A percentile compares a stretch with the other conserved stretches of the same genome.
These are phyloP conservation scores for Peucedramus taeniatus DNA, from an alignment of 2,113 vertebrate species.

Conservation along the genomic window DNA sequence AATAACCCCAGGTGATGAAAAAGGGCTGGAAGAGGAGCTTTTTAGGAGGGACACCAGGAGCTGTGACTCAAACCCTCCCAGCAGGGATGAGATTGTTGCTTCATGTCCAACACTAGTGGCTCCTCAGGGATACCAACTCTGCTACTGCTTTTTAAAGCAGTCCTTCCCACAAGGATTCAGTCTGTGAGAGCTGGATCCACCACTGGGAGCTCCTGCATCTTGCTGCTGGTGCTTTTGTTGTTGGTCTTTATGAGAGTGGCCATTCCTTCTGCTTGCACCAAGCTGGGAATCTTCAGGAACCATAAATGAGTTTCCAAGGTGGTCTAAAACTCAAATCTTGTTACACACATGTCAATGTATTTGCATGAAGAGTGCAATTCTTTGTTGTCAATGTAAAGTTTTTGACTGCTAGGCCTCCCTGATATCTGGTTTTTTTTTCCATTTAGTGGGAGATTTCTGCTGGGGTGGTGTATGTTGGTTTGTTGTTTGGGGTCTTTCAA, in stretches of 20 bases:
- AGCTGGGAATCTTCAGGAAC: background rate
- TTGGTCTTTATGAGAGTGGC: background rate
- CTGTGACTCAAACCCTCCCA: background rate
- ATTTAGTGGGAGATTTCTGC: background rate
- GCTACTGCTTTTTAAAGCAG: background rate
- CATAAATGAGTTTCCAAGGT: background rate
- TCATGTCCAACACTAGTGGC: background rate
- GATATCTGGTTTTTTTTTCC: fast-evolving
- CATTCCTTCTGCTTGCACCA: background rate
- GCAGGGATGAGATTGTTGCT: background rate
- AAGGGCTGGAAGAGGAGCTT: background rate
- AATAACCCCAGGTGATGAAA: background rate
- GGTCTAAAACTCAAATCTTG: background rate
- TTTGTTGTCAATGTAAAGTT: background rate
- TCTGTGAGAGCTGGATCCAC: background rate
- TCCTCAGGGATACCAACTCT: background rate
- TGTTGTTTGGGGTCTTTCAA: background rate
- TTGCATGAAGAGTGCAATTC: background rate
- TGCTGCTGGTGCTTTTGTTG: background rate
- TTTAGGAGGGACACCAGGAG: background rate
- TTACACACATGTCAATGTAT: fast-evolving
- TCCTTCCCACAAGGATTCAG: background rate
- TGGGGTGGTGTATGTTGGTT: background rate
- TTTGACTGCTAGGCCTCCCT: background rate
- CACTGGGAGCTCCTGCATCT: fast-evolving